Conservation (phyloP, 2,888 invertebrate species). For the Cheilosia scutellata region DNA sequence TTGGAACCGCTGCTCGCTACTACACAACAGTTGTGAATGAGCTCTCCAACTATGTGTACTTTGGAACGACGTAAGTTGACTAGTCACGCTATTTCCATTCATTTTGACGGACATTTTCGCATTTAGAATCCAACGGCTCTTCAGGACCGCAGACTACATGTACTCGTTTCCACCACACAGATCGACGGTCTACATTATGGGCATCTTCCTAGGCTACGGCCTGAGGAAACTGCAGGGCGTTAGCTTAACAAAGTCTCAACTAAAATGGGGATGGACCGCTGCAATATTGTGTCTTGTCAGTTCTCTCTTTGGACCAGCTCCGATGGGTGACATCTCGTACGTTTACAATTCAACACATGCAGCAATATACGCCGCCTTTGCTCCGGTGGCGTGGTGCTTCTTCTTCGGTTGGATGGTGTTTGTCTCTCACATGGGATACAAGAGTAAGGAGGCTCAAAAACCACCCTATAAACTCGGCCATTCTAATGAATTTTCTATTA, state of each 20-base stretch:
- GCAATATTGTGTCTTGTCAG: constrained; percentile 85
- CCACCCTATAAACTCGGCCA: neutral
- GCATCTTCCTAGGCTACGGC: constrained; percentile 87
- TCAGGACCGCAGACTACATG: constrained; percentile 88
- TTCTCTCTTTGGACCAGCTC: constrained; percentile 87
- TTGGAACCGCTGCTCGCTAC: constrained; percentile 87
- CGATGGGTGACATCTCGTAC: constrained; percentile 87
- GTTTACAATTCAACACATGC: constrained; percentile 87
- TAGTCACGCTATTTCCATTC: neutral
- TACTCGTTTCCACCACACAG: constrained; percentile 88
- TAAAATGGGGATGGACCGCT: constrained; percentile 86
- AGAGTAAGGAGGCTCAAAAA: constrained; percentile 82
- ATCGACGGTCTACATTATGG: constrained; percentile 89
- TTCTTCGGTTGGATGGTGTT: constrained; percentile 89
- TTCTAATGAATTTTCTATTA: neutral
- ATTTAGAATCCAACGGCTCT: constrained; percentile 85
- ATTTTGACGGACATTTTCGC: neutral
- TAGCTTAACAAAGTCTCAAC: constrained; percentile 83
- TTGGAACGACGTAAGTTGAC: constrained; percentile 83
- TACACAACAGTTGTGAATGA: constrained; percentile 86
- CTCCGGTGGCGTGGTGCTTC: constrained; percentile 89
- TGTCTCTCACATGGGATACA: constrained; percentile 87
- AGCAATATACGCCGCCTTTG: constrained; percentile 89
- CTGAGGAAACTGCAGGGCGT: constrained; percentile 84
- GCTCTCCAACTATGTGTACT: constrained; percentile 88